phyloP scores from a whole-genome alignment of 1,140 invertebrate species.

The Bombus difficillimus region DNA sequence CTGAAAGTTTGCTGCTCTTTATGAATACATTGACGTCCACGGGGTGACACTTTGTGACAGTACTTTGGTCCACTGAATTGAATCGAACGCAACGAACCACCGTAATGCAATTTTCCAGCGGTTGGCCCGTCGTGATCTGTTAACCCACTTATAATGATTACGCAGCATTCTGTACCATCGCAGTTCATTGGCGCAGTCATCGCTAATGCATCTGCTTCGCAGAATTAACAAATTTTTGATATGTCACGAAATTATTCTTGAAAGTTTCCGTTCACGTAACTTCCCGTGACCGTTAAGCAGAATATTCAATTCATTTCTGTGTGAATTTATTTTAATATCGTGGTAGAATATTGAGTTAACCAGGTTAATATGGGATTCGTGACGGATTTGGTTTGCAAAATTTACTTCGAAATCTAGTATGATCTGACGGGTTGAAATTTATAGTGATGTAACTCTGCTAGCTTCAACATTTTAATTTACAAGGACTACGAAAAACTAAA shows the following conservation, averaged over 20 bases:
- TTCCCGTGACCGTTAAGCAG: background rate
- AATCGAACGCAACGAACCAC: conserved; percentile 62
- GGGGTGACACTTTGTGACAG: conserved; percentile 25
- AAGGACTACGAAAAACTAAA: no score
- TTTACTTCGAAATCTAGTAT: background rate
- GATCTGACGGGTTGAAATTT: background rate
- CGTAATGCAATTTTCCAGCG: conserved; percentile 65
- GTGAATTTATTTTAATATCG: background rate
- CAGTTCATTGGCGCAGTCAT: conserved; percentile 15
- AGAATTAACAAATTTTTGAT: background rate
- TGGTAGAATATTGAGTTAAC: background rate
- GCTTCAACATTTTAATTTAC: no score
- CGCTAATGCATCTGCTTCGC: background rate
- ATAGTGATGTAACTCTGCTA: background rate
- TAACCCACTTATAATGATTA: conserved; percentile 68
- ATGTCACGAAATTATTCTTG: background rate
- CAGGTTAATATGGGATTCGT: background rate
- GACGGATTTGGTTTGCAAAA: background rate
- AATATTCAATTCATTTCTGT: background rate
- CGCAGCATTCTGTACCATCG: conserved; percentile 35
- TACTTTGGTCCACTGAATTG: conserved; percentile 51
- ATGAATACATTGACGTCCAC: conserved; percentile 18
- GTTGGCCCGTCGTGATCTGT: conserved; percentile 59
- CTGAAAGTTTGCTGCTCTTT: background rate
- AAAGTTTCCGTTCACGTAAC: background rate